Base-by-base conservation (phyloP, 2,113 vertebrate genomes). In the Danio rerio region DNA sequence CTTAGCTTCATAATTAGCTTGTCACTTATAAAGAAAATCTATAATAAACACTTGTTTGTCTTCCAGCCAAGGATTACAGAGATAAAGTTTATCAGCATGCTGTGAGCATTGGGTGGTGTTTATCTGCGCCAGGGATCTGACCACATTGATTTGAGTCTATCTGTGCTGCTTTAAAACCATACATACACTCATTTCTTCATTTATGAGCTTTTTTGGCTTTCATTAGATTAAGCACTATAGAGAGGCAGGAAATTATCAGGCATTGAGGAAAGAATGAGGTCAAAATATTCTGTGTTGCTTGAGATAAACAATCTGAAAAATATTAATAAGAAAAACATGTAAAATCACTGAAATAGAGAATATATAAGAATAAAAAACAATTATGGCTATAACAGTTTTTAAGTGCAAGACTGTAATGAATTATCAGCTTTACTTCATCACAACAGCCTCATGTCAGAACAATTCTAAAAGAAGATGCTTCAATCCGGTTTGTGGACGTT, bases 1-100 rank as follows among this genome's bases (percentile, higher is more conserved):
- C 80, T 84, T 79, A 77, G 10, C 75, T 62, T 70, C 86, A 78
- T 89, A 93, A 92, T 93, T 93, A 93, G 77, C 81, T 89, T 89
- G 72, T 90, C 85, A 85, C 58, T 90, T 84, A 16, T 85, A 87
- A 89, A 88, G 80, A 82, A 84, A 87, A 87, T 87, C 82, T 49
- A 84, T 83, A 85, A 79, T 59, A 15, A 79, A 81, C 55, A 86
- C 81, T 84, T 81, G 69, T 86, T 87, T 69, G 59, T 87, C 80
- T 77, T 31, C 65, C 63, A 84, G 78, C 55, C 81, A 70, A 78
- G 68, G 81, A 86, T 89, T 88, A 86, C 71, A 18, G 49, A 69
- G 78, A 70, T 68, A 49, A 79, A 15, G 77, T 80, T 72, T 81
- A 69, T 89, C 83, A 80, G 84, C 71, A 47, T 70, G 77, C 50